Evolutionary conservation across 1,140 invertebrate species (phyloP).

Genomic region (Calephelis virginiensis): DNA sequence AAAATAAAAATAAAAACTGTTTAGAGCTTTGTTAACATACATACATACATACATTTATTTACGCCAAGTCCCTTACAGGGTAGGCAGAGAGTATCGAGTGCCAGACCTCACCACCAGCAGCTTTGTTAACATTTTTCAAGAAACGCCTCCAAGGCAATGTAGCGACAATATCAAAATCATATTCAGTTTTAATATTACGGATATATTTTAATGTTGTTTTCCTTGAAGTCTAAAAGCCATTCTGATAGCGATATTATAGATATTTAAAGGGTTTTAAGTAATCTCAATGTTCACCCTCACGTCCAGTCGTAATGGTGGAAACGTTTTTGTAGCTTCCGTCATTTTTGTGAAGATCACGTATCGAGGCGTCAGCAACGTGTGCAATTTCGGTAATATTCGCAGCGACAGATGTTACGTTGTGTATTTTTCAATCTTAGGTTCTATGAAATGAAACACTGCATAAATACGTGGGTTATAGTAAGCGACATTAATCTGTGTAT

Average conservation of each 20-base stretch:
- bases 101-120: too few relatives aligned
- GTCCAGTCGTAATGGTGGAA: constrained; percentile 20
- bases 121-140: too few relatives aligned
- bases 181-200: too few relatives aligned
- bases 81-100: too few relatives aligned
- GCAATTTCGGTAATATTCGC: constrained; percentile 53
- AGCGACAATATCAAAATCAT: too few relatives aligned
- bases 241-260: constrained; percentile 18
- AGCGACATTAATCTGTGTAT: too few relatives aligned
- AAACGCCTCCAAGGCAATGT: too few relatives aligned
- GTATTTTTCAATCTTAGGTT: constrained; percentile 56
- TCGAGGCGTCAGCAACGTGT: constrained; percentile 35
- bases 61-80: too few relatives aligned
- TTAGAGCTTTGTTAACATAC: too few relatives aligned
- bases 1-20: too few relatives aligned
- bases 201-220: neutral
- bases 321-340: constrained; percentile 21
- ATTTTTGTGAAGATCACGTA: constrained; percentile 45
- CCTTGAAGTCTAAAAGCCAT: neutral
- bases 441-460: constrained; percentile 29
- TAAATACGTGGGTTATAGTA: constrained; percentile 23
- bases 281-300: constrained; percentile 22
- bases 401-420: constrained; percentile 50
- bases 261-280: constrained; percentile 22
- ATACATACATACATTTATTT: too few relatives aligned